Percentiles rank a stretch among this genome's conserved stretches.
Evolutionary conservation across 2,113 vertebrate genomes (phyloP).

Genomic region (Lampris megalopsis): DNA sequence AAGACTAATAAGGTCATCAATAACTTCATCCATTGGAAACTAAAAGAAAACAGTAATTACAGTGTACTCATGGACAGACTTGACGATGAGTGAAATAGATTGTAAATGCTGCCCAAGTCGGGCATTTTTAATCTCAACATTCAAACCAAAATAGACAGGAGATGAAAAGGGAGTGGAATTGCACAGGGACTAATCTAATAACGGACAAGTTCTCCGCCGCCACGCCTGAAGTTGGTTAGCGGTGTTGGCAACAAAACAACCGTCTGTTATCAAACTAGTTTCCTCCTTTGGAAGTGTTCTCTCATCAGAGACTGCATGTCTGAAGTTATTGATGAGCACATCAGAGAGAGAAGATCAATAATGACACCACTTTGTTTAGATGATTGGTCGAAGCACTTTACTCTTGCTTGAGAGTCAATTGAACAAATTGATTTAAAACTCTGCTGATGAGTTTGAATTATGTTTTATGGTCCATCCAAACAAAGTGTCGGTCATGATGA

Average conservation of each 20-base stretch:
- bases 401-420: slow-evolving; percentile 23
- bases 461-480: slow-evolving; percentile 20
- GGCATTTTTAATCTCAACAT: slow-evolving; percentile 57
- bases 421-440: slow-evolving; percentile 2
- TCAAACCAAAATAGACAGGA: slow-evolving; percentile 55
- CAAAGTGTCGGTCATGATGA: slow-evolving; percentile 42
- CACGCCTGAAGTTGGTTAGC: slow-evolving; percentile 35
- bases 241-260: slow-evolving; percentile 27
- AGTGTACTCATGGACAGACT: slow-evolving; percentile 49
- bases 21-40: slow-evolving; percentile 94
- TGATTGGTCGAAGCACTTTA: slow-evolving; percentile 39
- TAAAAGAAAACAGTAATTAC: slow-evolving; percentile 77
- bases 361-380: slow-evolving; percentile 61
- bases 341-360: slow-evolving; percentile 65
- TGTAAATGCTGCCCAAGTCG: slow-evolving; percentile 40
- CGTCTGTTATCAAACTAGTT: slow-evolving; percentile 70
- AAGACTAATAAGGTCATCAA: slow-evolving; percentile 93
- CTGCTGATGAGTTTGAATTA: background rate
- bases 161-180: slow-evolving; percentile 26
- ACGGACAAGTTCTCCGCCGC: slow-evolving; percentile 46
- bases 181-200: slow-evolving; percentile 62
- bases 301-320: slow-evolving; percentile 72
- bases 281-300: slow-evolving; percentile 52
- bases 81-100: slow-evolving; percentile 31
- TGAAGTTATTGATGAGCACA: slow-evolving; percentile 80